phyloP scores from a whole-genome alignment of 2,113 vertebrate genomes.

The Cariama cristata region DNA sequence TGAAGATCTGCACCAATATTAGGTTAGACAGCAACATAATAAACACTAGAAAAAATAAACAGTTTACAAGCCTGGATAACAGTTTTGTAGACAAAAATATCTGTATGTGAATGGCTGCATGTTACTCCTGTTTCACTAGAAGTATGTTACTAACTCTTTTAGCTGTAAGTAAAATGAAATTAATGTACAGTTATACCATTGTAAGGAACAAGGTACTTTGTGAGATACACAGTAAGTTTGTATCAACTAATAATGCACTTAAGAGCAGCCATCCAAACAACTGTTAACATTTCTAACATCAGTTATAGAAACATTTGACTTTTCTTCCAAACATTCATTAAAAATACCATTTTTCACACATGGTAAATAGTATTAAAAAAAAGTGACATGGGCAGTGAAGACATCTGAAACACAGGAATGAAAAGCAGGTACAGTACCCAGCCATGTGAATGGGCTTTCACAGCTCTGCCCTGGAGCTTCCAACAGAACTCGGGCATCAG shows the following conservation, averaged over 20 bases:
- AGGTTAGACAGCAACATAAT: not conserved
- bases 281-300: not conserved
- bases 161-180: not conserved
- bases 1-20: not conserved
- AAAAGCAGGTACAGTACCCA: not conserved
- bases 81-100: not conserved
- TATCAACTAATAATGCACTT: not conserved
- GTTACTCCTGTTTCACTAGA: not conserved
- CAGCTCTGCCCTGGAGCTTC: not conserved
- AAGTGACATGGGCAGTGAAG: fast-evolving
- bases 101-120: not conserved
- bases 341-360: not conserved
- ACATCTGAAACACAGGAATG: not conserved
- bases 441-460: fast-evolving
- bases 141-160: not conserved
- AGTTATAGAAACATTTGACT: fast-evolving
- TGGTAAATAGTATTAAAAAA: not conserved
- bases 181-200: not conserved
- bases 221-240: not conserved
- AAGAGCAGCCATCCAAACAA: not conserved
- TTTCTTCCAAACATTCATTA: not conserved
- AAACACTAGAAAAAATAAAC: not conserved
- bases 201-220: not conserved
- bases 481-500: not conserved
- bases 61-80: not conserved